Evolutionary conservation across 2,797 vertebrate species (phyloP).

Genomic region (Hyperoplus immaculatus): DNA sequence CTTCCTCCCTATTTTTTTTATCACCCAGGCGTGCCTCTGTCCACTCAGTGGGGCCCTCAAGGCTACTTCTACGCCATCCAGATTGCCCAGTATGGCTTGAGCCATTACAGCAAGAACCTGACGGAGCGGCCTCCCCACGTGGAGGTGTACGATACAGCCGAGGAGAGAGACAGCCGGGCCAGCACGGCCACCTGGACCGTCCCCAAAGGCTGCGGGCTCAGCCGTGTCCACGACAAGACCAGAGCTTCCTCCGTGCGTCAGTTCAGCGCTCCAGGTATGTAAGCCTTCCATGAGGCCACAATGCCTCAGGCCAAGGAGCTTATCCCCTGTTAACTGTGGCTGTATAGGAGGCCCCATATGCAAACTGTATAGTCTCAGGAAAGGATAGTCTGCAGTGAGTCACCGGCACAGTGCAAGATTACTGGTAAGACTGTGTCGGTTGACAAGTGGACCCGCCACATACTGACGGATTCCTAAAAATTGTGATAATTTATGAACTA

Average conservation of each 20-base stretch:
- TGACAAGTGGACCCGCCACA: conserved; percentile 38
- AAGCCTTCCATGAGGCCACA: conserved; percentile 24
- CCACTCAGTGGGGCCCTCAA: conserved; percentile 99
- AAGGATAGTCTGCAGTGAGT: conserved; percentile 49
- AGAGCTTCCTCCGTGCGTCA: conserved; percentile 88
- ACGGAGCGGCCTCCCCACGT: conserved; percentile 93
- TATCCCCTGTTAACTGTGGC: conserved; percentile 66
- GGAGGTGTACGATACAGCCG: conserved; percentile 92
- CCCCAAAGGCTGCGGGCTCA: conserved; percentile 90
- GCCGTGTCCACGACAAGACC: conserved; percentile 87
- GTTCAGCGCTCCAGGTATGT: conserved; percentile 92
- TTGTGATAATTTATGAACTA: conserved; percentile 39
- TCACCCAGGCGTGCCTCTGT: conserved; percentile 93
- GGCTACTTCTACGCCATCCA: conserved; percentile 99
- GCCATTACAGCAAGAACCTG: conserved; percentile 99
- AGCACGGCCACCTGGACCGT: conserved; percentile 84
- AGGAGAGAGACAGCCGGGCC: conserved; percentile 85
- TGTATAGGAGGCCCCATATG: conserved; percentile 47
- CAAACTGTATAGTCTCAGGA: conserved; percentile 47
- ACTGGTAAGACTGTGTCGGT: conserved; percentile 24
- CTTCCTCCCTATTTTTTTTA: neutral
- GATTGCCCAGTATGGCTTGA: conserved; percentile 97
- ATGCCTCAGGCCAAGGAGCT: conserved; percentile 55
- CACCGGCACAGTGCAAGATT: conserved; percentile 30
- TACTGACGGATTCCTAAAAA: conserved; percentile 36